Base-by-base conservation (phyloP, 30 jellyfish, hydroid and myxozoan genomes). In the Catostylus mosaicus region DNA sequence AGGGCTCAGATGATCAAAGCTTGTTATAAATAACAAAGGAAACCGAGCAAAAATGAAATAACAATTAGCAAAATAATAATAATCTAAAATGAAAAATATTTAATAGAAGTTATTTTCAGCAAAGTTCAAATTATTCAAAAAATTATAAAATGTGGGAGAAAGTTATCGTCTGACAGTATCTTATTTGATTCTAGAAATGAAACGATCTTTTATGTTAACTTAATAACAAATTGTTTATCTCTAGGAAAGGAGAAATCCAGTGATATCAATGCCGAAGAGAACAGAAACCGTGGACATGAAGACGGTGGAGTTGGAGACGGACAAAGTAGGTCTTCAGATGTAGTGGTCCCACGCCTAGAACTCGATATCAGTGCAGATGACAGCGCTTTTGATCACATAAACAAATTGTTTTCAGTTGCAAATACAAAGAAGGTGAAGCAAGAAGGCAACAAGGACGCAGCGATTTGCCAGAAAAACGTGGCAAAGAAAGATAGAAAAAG, bases 331-430 rank as follows among this genome's bases (percentile, higher is more conserved):
- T 27, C 71, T 3, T 3, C 33, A 4, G 78, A 66, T 9, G 56
- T 59, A 43, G 61, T 75, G 52, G 67, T 75, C 27, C 88, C 88
- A 7, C 79, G 88, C 18, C 45, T 77, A 56, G 88, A 77, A 1
- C 79, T 77, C 18, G 88, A 77, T 29, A 56, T 77, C 34, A 77
- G 88, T 73, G 67, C 14, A 3, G 88, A 77, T 48, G 70, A 77
- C 20, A 52, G 67, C 7, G 78, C 34, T 10, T 56, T 77, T 30
- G 79, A 59, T 61, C 78, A 56, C 2, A 19, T 73, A 23, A 46
- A 35, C 11, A 68, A 68, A 23, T 1, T 32, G 45, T 34, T 33
- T 24, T 68, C 80, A 22, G 26, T 68, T 68, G 80, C 34, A 36
- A 36, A 18, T 1, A 36, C n/a, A 46, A 68, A 27, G 16, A 61